phyloP scores from a whole-genome alignment of 2,113 vertebrate species.

The Nyctibius bracteatus region DNA sequence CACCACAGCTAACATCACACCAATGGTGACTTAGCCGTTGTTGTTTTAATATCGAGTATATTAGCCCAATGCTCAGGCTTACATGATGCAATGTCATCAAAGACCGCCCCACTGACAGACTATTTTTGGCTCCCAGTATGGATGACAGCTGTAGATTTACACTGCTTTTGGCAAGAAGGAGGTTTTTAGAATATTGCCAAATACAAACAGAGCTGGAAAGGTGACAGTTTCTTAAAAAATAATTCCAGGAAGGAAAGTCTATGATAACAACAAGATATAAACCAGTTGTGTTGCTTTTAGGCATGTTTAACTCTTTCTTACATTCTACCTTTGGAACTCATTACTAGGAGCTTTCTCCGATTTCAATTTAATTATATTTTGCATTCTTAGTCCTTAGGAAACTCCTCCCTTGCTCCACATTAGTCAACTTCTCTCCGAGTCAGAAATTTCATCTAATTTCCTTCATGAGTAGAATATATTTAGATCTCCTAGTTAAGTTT shows the following conservation, averaged over 20 bases:
- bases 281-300: neutral
- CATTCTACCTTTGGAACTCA: neutral
- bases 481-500: neutral
- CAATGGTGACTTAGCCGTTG: neutral
- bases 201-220: constrained; percentile 44
- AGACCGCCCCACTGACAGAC: neutral
- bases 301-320: constrained; percentile 9
- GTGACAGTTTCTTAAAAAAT: constrained; percentile 48
- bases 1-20: neutral
- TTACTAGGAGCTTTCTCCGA: neutral
- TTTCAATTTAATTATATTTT: neutral
- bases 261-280: constrained; percentile 30
- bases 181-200: constrained; percentile 19
- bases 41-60: neutral
- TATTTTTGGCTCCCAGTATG: neutral
- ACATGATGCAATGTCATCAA: neutral
- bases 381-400: neutral
- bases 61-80: neutral
- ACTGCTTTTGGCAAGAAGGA: neutral
- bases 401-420: neutral
- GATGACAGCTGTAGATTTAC: constrained; percentile 28
- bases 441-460: neutral
- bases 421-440: neutral
- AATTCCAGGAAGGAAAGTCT: constrained; percentile 59
- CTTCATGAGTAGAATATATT: neutral